Conservation (phyloP, 2,888 invertebrate genomes). For the Cataglyphis altisquamis region DNA sequence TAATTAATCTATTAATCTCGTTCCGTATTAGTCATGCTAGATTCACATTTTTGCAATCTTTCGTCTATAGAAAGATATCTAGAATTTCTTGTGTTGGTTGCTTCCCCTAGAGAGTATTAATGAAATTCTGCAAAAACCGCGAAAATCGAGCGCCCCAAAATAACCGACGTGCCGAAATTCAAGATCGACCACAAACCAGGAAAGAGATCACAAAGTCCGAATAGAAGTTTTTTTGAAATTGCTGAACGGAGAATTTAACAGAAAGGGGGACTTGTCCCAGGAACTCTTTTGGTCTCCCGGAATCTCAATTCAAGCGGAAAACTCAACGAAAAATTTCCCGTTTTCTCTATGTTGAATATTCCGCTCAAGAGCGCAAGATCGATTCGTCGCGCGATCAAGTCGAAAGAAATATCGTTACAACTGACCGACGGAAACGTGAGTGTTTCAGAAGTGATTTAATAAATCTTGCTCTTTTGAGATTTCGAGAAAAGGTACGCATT, state of each 20-base stretch:
- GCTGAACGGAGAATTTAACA: constrained; percentile 7
- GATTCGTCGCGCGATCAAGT: neutral
- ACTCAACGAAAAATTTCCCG: constrained; percentile 17
- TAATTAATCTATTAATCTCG: neutral
- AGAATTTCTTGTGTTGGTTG: neutral
- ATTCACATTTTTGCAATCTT: neutral
- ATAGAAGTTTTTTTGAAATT: constrained; percentile 37
- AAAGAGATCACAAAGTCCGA: constrained; percentile 29
- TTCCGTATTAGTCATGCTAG: too few relatives aligned
- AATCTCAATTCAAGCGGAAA: constrained; percentile 38
- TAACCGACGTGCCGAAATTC: constrained; percentile 34
- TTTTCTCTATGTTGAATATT: constrained; percentile 19
- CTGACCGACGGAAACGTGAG: constrained; percentile 21
- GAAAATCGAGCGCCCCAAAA: neutral
- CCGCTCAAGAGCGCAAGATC: constrained; percentile 1
- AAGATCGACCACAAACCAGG: neutral
- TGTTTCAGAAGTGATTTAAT: constrained; percentile 23
- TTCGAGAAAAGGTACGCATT: constrained; percentile 5
- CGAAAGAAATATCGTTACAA: constrained; percentile 27
- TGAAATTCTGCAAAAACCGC: neutral
- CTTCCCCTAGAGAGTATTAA: neutral
- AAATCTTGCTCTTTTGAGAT: constrained; percentile 4
- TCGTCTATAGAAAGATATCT: neutral
- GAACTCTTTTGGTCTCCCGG: neutral
- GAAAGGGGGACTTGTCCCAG: neutral